phyloP scores from a whole-genome alignment of 2,113 vertebrate genomes.

The western clawed frog (Xenopus tropicalis) region UCB_Xtro_10.0 CM004446.2:63305501-63306000 shows the following conservation, averaged over 20 bases:
- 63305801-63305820: conserved; percentile 35
- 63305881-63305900: neutral
- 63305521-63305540: conserved; percentile 21
- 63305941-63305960: conserved; percentile 44
- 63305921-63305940: neutral
- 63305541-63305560: conserved; percentile 15
- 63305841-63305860: neutral
- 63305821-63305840: neutral
- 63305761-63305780: conserved; percentile 43
- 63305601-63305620: conserved; percentile 39
- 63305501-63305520: neutral
- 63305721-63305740: conserved; percentile 34
- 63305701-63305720: conserved; percentile 45
- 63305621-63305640: conserved; percentile 29
- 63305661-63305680: conserved; percentile 23
- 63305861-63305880: conserved; percentile 12
- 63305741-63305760: conserved; percentile 46
- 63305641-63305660: no score
- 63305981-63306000: no score
- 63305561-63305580: conserved; percentile 29
- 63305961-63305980: no score
- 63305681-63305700: conserved; percentile 47
- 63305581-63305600: conserved; percentile 3
- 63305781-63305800: conserved; percentile 45
- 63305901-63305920: neutral